Conservation (phyloP, 2,888 invertebrate genomes). For the Drosophila yooni region DNA sequence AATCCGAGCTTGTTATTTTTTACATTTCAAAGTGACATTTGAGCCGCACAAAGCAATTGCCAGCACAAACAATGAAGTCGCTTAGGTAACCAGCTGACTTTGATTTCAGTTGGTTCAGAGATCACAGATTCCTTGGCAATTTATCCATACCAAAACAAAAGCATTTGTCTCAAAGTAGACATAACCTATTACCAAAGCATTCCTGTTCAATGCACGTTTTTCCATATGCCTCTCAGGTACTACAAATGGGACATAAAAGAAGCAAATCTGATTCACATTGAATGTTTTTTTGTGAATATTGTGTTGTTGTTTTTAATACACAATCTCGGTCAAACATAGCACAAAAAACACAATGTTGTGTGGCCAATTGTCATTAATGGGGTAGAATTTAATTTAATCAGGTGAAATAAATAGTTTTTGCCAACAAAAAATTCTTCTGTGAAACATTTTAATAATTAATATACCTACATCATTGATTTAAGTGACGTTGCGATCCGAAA, state of each 20-base stretch:
- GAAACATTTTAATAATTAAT: background rate
- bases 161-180: background rate
- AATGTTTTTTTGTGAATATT: background rate
- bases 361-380: background rate
- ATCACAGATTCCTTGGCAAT: conserved; percentile 28
- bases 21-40: conserved; percentile 25
- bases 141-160: background rate
- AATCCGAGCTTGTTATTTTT: conserved; percentile 47
- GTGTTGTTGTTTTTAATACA: background rate
- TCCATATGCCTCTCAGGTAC: background rate
- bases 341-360: background rate
- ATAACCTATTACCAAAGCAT: background rate
- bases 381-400: background rate
- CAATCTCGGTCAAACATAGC: background rate
- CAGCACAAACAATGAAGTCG: conserved; percentile 23
- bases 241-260: background rate
- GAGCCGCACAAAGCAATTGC: conserved; percentile 27
- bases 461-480: background rate
- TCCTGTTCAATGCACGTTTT: background rate
- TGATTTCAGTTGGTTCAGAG: conserved; percentile 41
- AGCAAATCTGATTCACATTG: background rate
- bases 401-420: background rate
- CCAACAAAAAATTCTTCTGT: background rate
- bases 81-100: conserved; percentile 40
- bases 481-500: background rate